phyloP scores from a whole-genome alignment of 2,888 invertebrate genomes.

The Cryptus armator region DNA sequence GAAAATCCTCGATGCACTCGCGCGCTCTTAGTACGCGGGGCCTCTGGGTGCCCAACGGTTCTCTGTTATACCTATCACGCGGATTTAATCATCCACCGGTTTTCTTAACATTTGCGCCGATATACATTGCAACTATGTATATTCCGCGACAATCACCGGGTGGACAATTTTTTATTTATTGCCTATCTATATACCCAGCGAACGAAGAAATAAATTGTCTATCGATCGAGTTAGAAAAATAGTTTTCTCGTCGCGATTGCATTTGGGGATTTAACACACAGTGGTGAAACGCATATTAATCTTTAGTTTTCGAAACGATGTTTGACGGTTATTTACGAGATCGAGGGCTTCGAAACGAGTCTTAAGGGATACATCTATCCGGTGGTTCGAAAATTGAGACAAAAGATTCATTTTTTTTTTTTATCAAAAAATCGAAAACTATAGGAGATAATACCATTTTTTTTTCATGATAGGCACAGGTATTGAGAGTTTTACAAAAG shows the following conservation, averaged over 20 bases:
- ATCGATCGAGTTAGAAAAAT: background rate
- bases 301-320: background rate
- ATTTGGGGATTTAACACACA: background rate
- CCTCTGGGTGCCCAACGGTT: slow-evolving; percentile 48
- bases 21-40: slow-evolving; percentile 21
- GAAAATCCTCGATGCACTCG: slow-evolving; percentile 70
- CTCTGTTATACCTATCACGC: slow-evolving; percentile 66
- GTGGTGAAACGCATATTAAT: too few species aligned
- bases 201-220: too few species aligned
- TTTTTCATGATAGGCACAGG: too few species aligned
- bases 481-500: too few species aligned
- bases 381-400: too few species aligned
- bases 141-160: background rate
- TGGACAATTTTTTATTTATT: background rate
- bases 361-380: too few species aligned
- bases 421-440: too few species aligned
- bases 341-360: background rate
- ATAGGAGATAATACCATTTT: too few species aligned
- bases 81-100: slow-evolving; percentile 69
- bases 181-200: too few species aligned
- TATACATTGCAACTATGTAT: background rate
- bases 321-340: background rate
- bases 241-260: background rate
- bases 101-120: slow-evolving; percentile 31
- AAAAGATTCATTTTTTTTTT: too few species aligned